Base-by-base conservation (phyloP, 2,113 vertebrate species). In the Peromyscus maniculatus region DNA sequence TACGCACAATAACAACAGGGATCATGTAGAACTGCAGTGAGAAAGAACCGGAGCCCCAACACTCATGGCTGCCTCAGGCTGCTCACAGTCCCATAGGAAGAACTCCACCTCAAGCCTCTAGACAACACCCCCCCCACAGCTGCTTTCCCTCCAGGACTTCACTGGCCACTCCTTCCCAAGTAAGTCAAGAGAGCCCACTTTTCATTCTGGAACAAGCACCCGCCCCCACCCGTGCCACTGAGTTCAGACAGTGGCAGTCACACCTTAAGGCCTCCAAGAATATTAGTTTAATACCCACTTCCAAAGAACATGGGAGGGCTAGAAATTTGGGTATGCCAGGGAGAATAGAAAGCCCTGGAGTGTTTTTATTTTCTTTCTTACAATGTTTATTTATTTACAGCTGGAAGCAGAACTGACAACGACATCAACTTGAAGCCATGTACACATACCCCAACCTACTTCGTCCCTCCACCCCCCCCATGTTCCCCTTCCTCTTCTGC, bases 11-110 rank as follows among this genome's bases (percentile, higher is more conserved):
- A 16, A n/a, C 1, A 49, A 77, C 2, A 4, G 3, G 10, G 72
- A 55, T 57, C 66, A 69, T 59, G 31, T 16, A 62, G 55, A 79
- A 19, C 71, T 28, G 3, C 12, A 6, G 46, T 16, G 13, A 80
- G 24, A n/a, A 43, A 80, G 24, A n/a, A 43, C 0, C 28, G 43
- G 24, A 59, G 33, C 33, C 80, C 43, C 59, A 46, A 52, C 13
- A 16, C 3, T 4, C 10, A 26, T 7, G 17, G 26, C 55, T 15
- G 22, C 16, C 11, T 0, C 2, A 17, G 31, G 17, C 57, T 28
- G 26, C 77, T 71, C 7, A 16, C 49, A 82, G 46, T 64, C 43
- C 43, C 89, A 71, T 28, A 88, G 57, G 22, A 64, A 90, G 39
- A 75, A 89, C 55, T 87, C 69, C 12, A n/a, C 33, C 79, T 71